Evolutionary conservation across 2,888 invertebrate species (phyloP).

Genomic region (Chydorus sphaericus): DNA sequence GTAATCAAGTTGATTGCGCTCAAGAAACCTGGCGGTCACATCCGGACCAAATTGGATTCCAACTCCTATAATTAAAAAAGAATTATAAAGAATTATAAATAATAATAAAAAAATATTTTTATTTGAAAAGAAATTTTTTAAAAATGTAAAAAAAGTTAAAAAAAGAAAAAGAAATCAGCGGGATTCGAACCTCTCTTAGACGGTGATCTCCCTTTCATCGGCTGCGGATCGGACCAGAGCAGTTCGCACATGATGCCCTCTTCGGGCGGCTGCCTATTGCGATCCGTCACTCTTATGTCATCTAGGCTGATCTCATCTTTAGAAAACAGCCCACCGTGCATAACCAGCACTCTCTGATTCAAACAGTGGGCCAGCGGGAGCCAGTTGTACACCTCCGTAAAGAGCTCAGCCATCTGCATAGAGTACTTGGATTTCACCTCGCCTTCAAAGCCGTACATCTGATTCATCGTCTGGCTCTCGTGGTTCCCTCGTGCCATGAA

Average conservation of each 20-base stretch:
- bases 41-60: constrained; percentile 98
- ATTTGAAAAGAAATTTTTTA: not conserved
- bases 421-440: constrained; percentile 95
- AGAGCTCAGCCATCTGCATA: constrained; percentile 86
- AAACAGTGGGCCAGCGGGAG: constrained; percentile 90
- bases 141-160: no score
- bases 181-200: constrained; percentile 65
- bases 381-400: constrained; percentile 98
- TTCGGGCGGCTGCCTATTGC: constrained; percentile 94
- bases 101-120: not conserved
- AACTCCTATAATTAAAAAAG: constrained; percentile 39
- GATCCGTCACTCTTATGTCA: constrained; percentile 72
- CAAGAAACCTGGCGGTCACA: constrained; percentile 73
- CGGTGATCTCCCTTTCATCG: constrained; percentile 68
- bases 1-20: constrained; percentile 76
- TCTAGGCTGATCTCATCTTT: constrained; percentile 83
- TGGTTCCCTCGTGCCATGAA: constrained; percentile 99
- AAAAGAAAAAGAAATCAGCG: no score
- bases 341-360: constrained; percentile 68
- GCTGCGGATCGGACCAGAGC: constrained; percentile 96
- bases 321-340: constrained; percentile 97
- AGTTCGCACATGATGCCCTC: constrained; percentile 97
- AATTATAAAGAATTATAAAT: not conserved
- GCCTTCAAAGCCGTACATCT: constrained; percentile 98
- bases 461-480: constrained; percentile 95